Evolutionary conservation across 2,888 invertebrate species (phyloP), one percentile per base, ranked within the genome.

Genomic region (Halictus ligatus): DNA sequence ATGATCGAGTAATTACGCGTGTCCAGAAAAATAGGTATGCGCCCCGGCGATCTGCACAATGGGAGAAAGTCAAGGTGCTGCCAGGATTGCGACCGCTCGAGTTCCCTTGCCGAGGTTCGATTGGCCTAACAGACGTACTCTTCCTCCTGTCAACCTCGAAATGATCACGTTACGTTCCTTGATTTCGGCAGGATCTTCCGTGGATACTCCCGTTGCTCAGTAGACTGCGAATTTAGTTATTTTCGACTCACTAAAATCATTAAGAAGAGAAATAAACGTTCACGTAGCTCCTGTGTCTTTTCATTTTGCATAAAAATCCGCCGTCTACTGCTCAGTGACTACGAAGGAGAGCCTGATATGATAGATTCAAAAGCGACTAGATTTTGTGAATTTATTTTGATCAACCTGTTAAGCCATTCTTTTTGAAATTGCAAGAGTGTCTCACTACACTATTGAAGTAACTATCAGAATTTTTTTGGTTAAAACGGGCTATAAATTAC

Each of bases 1-100:
- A 88, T 89, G 91, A 92, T 92, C 91, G 88, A 88, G 84, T 84
- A 86, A 89, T 91, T 89, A 88, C 81, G 76, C 83, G 84, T 84
- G 78, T 78, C 80, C 81, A 74, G 73, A 75, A 80, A 79, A 83
- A 43, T 58, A 35, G 64, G 71, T 78, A 64, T 29, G 25, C 29
- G 29, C 29, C 13, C 60, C 21, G 54, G 25, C 60, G 60, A 15
- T 64, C 60, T 8, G 54, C 25, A 80, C 85, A 85, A 85, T 80
- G 74, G 76, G 80, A 76, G 85, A 85, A 85, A 85, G 84, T 60
- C 85, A 84, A 79, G 73, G 80, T 40, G 50, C 1, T 46, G 46
- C 46, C 2, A 10, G 54, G 67, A 29, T 71, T 75, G 46, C 78
- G 69, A 46, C 46, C 29, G 35, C 21, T 21, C n/a, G 5, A 29